A percentile compares a stretch with the other conserved stretches of the same genome.
These are phyloP conservation scores for Linnaemya vulpina DNA, from an alignment of 2,888 invertebrate genomes.

Conservation along the genomic window DNA sequence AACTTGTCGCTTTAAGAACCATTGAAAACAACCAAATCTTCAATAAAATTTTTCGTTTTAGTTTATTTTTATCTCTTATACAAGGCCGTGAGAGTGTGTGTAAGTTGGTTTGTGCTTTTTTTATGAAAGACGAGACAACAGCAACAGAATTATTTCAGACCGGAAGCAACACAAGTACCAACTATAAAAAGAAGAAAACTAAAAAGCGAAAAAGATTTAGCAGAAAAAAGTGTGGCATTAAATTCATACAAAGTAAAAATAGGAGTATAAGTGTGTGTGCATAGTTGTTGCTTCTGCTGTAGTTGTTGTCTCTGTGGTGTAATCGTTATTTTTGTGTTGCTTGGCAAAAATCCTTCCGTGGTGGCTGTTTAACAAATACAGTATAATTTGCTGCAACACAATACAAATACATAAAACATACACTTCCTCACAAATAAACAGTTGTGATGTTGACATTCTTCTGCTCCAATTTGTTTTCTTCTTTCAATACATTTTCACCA, in stretches of 20 bases:
- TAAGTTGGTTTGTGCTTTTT: constrained; percentile 4
- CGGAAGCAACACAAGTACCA: constrained; percentile 61
- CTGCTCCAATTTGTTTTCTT: constrained; percentile 69
- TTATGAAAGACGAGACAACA: constrained; percentile 31
- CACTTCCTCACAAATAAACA: constrained; percentile 38
- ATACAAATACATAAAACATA: constrained; percentile 25
- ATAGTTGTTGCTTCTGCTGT: constrained; percentile 35
- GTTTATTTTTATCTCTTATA: neutral
- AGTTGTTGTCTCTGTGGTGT: constrained; percentile 16
- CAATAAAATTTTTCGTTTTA: constrained; percentile 35
- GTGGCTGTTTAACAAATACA: constrained; percentile 58
- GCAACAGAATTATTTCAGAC: constrained; percentile 56
- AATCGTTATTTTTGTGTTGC: constrained; percentile 38
- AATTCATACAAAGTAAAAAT: constrained; percentile 16
- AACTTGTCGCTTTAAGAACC: constrained; percentile 69
- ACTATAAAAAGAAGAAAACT: constrained; percentile 4
- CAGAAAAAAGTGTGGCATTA: constrained; percentile 15
- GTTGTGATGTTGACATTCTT: constrained; percentile 64
- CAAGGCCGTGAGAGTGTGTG: neutral
- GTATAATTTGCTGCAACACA: constrained; percentile 58
- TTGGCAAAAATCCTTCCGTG: constrained; percentile 60
- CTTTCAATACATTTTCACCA: constrained; percentile 63
- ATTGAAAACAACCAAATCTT: constrained; percentile 63
- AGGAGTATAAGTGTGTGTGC: neutral
- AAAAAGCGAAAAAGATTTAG: constrained; percentile 6